Evolutionary conservation across 1,140 invertebrate species (phyloP), one percentile per base, ranked within the genome.

Genomic region (Lepidurus arcticus): DNA sequence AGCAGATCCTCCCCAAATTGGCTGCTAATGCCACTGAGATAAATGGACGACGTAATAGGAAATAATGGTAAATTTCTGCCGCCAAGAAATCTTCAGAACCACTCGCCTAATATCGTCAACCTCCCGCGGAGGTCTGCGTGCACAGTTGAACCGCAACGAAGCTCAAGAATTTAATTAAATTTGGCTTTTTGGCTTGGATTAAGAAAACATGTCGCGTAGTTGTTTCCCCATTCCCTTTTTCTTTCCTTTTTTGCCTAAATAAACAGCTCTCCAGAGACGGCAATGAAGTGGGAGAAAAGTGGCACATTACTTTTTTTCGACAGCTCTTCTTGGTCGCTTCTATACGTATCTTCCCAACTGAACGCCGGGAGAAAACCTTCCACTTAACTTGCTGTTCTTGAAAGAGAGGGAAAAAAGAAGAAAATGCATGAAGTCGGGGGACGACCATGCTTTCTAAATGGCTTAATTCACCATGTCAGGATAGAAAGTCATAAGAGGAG

Each of bases 101-200:
- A 65, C 16, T 65, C 53, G 53, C n/a, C 21, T 65, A 34, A 65
- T 65, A 65, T 65, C 53, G 53, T 65, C n/a, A 65, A 8, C 53
- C 53, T 65, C 53, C 53, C 1, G 53, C 53, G 21, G 53, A 65
- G 53, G 53, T 65, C 53, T 65, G 21, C 53, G 53, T 65, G 53
- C 53, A 65, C 53, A 65, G 53, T 65, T 65, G 53, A 65, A 65
- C 53, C 53, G 53, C 53, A 65, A 65, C 53, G 53, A 21, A 65
- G 53, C 53, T 65, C 53, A 65, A 65, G 53, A 65, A 65, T 65
- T 65, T 65, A 65, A 65, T 65, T 65, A 65, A 65, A 65, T 65
- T 65, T 65, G 53, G 47, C 47, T 65, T 34, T 34, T 65, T 13
- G 47, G 53, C 13, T 65, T 65, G 21, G 53, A 65, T 65, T 65